Percentiles rank a stretch among this genome's conserved stretches.
Evolutionary conservation across 2,888 invertebrate species (phyloP).

Genomic region (Oscheius sp.): DNA sequence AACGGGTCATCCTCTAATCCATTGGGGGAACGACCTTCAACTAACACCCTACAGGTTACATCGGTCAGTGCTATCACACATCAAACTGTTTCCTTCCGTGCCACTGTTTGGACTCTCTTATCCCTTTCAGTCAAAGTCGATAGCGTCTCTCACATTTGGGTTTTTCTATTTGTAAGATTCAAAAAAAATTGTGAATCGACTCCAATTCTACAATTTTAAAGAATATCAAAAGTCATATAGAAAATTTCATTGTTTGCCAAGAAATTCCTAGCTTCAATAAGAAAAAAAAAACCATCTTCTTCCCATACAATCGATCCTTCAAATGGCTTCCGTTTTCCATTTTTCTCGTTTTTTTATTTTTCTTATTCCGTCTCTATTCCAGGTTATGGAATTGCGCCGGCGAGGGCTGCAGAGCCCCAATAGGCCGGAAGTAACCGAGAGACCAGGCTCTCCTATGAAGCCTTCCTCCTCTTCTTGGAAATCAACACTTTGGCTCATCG

Average conservation of each 20-base stretch:
- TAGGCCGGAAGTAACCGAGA: background rate
- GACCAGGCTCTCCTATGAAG: conserved; percentile 1
- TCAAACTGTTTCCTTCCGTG: background rate
- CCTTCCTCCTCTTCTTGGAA: conserved; percentile 9
- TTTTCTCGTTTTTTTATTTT: background rate
- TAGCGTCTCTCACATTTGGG: too few species aligned
- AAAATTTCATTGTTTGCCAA: too few species aligned
- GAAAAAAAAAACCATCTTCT: too few species aligned
- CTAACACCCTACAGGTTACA: background rate
- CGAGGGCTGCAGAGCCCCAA: background rate
- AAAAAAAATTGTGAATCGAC: too few species aligned
- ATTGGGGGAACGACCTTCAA: conserved; percentile 15
- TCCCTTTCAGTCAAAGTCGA: background rate
- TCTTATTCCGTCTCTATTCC: background rate
- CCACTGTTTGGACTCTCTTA: background rate
- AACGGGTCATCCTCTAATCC: conserved; percentile 30
- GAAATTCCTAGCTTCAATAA: too few species aligned
- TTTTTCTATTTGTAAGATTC: too few species aligned
- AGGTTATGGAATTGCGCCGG: conserved; percentile 11
- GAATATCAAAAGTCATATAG: too few species aligned
- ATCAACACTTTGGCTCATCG: background rate
- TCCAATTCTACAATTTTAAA: too few species aligned
- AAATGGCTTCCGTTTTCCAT: background rate
- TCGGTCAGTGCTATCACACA: background rate
- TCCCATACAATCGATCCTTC: too few species aligned